phyloP scores from a whole-genome alignment of 2,888 invertebrate genomes.

The Thecocarcelia acutangulata region DNA sequence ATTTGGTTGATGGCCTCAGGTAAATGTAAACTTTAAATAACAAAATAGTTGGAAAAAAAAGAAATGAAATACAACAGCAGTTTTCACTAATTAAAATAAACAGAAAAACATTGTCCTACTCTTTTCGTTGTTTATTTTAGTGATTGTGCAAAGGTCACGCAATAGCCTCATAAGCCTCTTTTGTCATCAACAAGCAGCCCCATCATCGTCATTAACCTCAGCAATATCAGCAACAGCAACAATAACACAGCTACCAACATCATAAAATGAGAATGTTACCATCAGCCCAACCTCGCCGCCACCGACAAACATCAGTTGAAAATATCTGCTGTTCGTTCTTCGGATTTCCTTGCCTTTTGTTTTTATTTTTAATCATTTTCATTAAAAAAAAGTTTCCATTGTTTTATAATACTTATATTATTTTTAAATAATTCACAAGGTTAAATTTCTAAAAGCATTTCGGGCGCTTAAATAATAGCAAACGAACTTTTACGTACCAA shows the following conservation, averaged over 20 bases:
- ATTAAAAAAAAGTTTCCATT: slow-evolving; percentile 16
- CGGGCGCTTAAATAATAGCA: neutral
- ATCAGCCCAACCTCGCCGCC: slow-evolving; percentile 10
- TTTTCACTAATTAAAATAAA: slow-evolving; percentile 70
- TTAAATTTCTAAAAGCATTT: slow-evolving; percentile 34
- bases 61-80: slow-evolving; percentile 50
- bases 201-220: slow-evolving; percentile 59
- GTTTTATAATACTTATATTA: neutral
- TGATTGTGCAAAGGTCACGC: slow-evolving; percentile 66
- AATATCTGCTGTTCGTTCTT: slow-evolving; percentile 8
- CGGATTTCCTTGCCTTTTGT: slow-evolving; percentile 9
- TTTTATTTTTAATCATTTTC: slow-evolving; percentile 33
- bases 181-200: slow-evolving; percentile 61
- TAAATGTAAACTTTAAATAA: slow-evolving; percentile 67
- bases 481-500: slow-evolving; percentile 26
- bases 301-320: slow-evolving; percentile 39
- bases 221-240: slow-evolving; percentile 58
- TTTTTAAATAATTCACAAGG: slow-evolving; percentile 40
- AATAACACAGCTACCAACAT: slow-evolving; percentile 41
- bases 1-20: slow-evolving; percentile 67
- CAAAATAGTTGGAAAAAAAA: slow-evolving; percentile 27
- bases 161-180: slow-evolving; percentile 67
- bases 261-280: slow-evolving; percentile 41
- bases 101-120: slow-evolving; percentile 66
- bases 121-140: slow-evolving; percentile 50